Evolutionary conservation across 2,113 vertebrate genomes (phyloP), one percentile per base, ranked within the genome.

Genomic region (Brachyistius frenatus): DNA sequence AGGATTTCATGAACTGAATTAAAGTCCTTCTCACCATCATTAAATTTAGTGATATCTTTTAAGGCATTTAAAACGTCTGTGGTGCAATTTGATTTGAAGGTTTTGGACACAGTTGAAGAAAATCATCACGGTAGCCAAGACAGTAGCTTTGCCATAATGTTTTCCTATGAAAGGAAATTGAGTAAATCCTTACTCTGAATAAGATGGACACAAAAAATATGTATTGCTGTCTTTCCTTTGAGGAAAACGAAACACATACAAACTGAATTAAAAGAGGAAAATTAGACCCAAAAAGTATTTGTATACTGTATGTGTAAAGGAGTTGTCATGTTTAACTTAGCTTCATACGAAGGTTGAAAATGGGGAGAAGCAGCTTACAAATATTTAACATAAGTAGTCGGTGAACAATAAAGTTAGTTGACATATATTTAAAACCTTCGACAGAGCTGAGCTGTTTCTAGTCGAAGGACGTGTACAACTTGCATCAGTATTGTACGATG

Each of bases 81-180:
- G 41, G 41, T 44, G 37, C 37, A 37, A 7, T 37, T 62, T 60
- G 31, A 78, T 79, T 68, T 68, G 2, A 69, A 73, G 55, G 66
- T 76, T 80, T 44, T 66, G 49, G 49, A 65, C 32, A 37, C n/a
- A 57, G 58, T 69, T 49, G 30, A 75, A 39, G 23, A 63, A 77
- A 78, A 60, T 79, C 13, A 35, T 57, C 5, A 57, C 15, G 55
- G 53, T 31, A 23, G 57, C 33, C 10, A 13, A 73, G 49, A 66
- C 31, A 57, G 37, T 13, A 66, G 4, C 7, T 56, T 57, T n/a
- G 41, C 41, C 10, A 15, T 4, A 5, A 31, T 36, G 4, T 39
- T 16, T 30, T 11, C n/a, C 16, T 39, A 13, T 80, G 49, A 71
- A 31, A 44, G 5, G 23, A 60, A 31, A 58, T 16, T 54, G 7